These are phyloP conservation scores for Drosophila repletoides DNA, from an alignment of 1,140 invertebrate genomes.

Conservation along the genomic window DNA sequence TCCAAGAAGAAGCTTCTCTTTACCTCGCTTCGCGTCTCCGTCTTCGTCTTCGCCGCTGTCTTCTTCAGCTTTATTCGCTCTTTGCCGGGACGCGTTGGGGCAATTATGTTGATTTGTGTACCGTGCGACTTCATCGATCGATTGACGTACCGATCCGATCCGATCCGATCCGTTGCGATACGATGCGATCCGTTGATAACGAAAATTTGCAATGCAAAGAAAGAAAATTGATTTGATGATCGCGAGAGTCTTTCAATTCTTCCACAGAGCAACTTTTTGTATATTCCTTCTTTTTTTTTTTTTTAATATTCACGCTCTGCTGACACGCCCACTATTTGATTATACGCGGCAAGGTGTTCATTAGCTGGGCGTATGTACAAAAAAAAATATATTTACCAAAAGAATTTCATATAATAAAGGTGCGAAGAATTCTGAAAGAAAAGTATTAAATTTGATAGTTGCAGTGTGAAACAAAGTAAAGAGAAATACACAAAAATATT, in stretches of 20 bases:
- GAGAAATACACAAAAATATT: background rate
- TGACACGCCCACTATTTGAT: slow-evolving; percentile 67
- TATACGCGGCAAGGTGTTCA: slow-evolving; percentile 46
- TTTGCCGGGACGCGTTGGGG: slow-evolving; percentile 33
- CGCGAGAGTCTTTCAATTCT: too few species aligned
- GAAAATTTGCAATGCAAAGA: slow-evolving; percentile 76
- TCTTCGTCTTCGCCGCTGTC: slow-evolving; percentile 15
- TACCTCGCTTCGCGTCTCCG: background rate
- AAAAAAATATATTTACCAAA: slow-evolving; percentile 18
- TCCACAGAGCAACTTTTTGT: too few species aligned
- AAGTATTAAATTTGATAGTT: slow-evolving; percentile 29
- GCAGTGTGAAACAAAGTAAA: slow-evolving; percentile 8
- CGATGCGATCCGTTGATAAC: slow-evolving; percentile 55
- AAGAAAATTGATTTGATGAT: slow-evolving; percentile 77
- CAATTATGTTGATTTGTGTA: slow-evolving; percentile 79
- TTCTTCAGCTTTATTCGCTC: too few species aligned
- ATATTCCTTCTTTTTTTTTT: background rate
- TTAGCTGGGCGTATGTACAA: slow-evolving; percentile 45
- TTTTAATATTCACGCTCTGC: slow-evolving; percentile 19
- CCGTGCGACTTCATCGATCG: slow-evolving; percentile 49
- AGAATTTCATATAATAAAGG: slow-evolving; percentile 20
- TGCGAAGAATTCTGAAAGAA: slow-evolving; percentile 4
- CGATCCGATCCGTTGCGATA: slow-evolving; percentile 5
- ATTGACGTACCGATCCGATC: slow-evolving; percentile 18
- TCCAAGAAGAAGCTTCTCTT: background rate